Base-by-base conservation (phyloP, 2,797 vertebrate species). In the Emys orbicularis region DNA sequence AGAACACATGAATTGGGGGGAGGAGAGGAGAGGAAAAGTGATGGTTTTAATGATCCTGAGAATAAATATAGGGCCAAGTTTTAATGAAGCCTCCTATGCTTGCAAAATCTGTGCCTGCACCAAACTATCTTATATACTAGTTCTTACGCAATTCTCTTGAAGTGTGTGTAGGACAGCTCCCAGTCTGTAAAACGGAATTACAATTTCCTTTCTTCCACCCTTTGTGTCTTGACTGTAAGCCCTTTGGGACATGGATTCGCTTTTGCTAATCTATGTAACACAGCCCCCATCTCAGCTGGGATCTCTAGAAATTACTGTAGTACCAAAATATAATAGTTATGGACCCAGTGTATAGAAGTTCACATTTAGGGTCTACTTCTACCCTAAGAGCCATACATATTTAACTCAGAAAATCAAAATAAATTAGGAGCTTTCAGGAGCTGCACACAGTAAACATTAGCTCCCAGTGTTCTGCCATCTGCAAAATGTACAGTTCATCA, bases 351-450 rank as follows among this genome's bases (percentile, higher is more conserved):
- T 88, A 87, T 91, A 86, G 2, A 2, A 0, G 12, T 12, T 76
- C 34, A 44, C 5, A 0, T 83, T 90, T 72, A n/a, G 25, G 91
- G 94, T 81, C 81, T 89, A 90, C 93, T 86, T 52, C 95, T 94
- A 57, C 85, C 94, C 23, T 41, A 61, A 52, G 61, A 96, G 37
- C 18, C 29, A n/a, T 1, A 79, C 31, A 8, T 29, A 37, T 4
- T 2, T 12, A 93, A 94, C 80, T 27, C 90, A 87, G 7, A 65
- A 74, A 74, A 91, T 81, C 86, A 54, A 0, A 84, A 83, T 86
- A 92, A 95, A 93, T 1, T 16, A 74, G 50, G 89, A 47, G 91
- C 91, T 94, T 91, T 65, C 52, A 90, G 87, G 91, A 41, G 23
- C 72, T 34, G 6, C 41, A 74, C 10, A 44, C 25, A 21, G 10